Conservation (phyloP, 1,140 invertebrate species). For the Plutomurus gul region DNA sequence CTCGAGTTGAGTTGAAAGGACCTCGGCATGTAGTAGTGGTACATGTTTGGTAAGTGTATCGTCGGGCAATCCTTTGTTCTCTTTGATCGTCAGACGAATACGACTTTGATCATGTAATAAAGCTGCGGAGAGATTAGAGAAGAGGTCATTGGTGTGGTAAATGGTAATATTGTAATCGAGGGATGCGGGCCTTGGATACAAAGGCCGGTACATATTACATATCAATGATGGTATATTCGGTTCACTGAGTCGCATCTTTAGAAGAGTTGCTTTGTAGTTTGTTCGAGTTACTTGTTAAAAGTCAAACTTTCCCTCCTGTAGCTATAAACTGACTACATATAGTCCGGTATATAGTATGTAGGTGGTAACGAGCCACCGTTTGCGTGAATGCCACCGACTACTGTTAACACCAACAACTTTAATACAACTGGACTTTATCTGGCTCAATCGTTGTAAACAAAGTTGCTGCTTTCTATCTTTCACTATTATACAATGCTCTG, state of each 20-base stretch:
- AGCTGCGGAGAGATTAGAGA: constrained; percentile 46
- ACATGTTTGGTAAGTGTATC: background rate
- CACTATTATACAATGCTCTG: too few relatives aligned
- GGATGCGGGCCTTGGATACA: constrained; percentile 28
- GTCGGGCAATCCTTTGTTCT: constrained; percentile 40
- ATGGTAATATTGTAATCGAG: constrained; percentile 51
- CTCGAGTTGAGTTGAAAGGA: background rate
- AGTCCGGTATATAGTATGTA: too few relatives aligned
- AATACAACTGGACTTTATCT: too few relatives aligned
- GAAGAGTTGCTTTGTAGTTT: background rate
- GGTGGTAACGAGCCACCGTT: too few relatives aligned
- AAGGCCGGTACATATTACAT: background rate
- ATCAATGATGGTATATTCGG: constrained; percentile 21
- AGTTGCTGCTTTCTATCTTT: too few relatives aligned
- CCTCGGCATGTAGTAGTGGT: background rate
- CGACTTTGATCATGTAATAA: constrained; percentile 50
- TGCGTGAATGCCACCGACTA: too few relatives aligned
- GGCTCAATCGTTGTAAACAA: too few relatives aligned
- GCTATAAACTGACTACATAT: background rate
- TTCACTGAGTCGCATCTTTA: background rate
- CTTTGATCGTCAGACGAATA: constrained; percentile 49
- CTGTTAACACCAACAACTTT: too few relatives aligned
- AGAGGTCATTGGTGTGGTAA: constrained; percentile 52
- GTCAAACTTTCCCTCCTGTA: background rate
- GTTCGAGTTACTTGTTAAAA: background rate